phyloP scores from a whole-genome alignment of 1,140 invertebrate genomes.

The Oscheius sp. region DNA sequence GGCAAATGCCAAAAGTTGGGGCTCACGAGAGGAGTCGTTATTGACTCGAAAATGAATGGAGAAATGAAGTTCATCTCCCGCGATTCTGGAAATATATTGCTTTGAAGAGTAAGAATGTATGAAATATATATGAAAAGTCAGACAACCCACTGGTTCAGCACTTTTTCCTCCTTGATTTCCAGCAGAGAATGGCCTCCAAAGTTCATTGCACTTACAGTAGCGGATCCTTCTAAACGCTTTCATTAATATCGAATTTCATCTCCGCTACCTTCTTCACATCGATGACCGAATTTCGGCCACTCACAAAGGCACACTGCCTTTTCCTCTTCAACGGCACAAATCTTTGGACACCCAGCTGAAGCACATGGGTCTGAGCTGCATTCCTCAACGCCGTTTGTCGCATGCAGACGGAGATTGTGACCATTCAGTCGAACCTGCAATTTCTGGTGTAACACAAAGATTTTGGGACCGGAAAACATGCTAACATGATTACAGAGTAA shows the following conservation, averaged over 20 bases:
- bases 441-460: neutral
- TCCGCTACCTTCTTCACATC: neutral
- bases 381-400: neutral
- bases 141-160: slow-evolving; percentile 14
- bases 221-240: neutral
- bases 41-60: slow-evolving; percentile 15
- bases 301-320: slow-evolving; percentile 21
- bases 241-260: neutral
- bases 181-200: slow-evolving; percentile 13
- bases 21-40: neutral
- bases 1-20: neutral
- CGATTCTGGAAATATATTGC: slow-evolving; percentile 7
- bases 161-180: slow-evolving; percentile 13
- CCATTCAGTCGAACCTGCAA: slow-evolving; percentile 21
- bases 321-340: neutral
- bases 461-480: neutral
- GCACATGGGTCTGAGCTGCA: slow-evolving; percentile 17
- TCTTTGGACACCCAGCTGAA: slow-evolving; percentile 5
- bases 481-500: too few relatives aligned
- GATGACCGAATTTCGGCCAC: slow-evolving; percentile 7
- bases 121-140: neutral
- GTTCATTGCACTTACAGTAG: slow-evolving; percentile 15
- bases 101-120: neutral
- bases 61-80: slow-evolving; percentile 10
- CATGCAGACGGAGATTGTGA: neutral